Conservation (phyloP, 2,113 vertebrate genomes). For the Microcebus ravelobensis region DNA sequence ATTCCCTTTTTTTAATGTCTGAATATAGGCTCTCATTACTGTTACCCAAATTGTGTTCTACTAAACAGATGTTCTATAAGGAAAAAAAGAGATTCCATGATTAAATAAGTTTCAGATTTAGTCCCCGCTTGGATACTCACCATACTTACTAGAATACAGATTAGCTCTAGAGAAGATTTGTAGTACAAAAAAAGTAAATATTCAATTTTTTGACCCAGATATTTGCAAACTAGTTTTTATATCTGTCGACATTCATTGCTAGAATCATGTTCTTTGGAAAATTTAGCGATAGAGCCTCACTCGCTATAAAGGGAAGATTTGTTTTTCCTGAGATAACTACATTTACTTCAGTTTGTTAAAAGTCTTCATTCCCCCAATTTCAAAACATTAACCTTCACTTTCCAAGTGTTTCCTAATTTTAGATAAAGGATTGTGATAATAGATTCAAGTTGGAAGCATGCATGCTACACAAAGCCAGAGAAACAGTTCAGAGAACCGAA, state of each 20-base stretch:
- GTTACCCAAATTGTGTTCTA: constrained; percentile 1
- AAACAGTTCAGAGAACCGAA: background rate
- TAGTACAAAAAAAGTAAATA: background rate
- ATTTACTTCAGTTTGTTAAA: constrained; percentile 10
- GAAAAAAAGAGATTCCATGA: background rate
- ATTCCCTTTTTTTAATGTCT: background rate
- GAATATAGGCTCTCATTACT: background rate
- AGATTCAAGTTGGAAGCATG: background rate
- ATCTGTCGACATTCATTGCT: background rate
- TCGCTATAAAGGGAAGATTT: background rate
- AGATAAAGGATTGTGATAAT: background rate
- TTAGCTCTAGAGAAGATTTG: background rate
- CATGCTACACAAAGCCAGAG: background rate
- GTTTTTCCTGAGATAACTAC: background rate
- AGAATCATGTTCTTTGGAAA: background rate
- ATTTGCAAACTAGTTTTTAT: background rate
- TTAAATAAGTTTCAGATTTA: background rate
- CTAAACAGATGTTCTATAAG: background rate
- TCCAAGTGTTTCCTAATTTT: background rate
- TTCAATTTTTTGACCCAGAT: background rate
- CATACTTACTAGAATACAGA: background rate
- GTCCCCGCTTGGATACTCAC: background rate
- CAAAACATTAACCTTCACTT: background rate
- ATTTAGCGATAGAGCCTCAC: background rate
- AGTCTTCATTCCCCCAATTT: background rate